Base-by-base conservation (phyloP, 2,113 vertebrate genomes). In the Vireo altiloquus region DNA sequence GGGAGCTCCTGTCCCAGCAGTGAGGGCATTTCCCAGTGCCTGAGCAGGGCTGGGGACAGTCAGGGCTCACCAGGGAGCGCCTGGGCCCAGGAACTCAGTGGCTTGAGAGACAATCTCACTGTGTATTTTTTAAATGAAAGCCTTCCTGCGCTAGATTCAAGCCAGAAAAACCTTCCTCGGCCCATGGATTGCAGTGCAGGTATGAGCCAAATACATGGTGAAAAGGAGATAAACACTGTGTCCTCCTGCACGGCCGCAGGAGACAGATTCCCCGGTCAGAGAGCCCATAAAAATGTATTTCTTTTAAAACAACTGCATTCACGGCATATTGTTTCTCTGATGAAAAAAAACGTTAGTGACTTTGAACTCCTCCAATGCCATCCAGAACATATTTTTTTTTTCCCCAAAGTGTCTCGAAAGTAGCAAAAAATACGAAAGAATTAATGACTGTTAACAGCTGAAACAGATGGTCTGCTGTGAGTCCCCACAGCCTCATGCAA, bases 381-480 rank as follows among this genome's bases (percentile, higher is more conserved):
- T 78, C 49, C 87, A 95, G 83, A 96, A 94, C 47, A 10, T 50
- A 30, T 50, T 80, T 90, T 94, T 53, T 53, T 54, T 47, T 5
- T 0, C 35, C 57, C 70, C 35, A 23, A 86, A 91, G 87, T 91
- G 77, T 83, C 68, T 94, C 64, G 5, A 95, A 97, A 96, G 90
- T 83, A 92, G 79, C 75, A 91, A 87, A 89, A 94, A 95, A 79
- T 28, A 71, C 9, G 35, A 80, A 88, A 79, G 82, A 92, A 94
- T 78, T 95, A 97, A 89, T 94, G 94, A 95, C 72, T 94, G 88
- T 75, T 82, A 97, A 83, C 94, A 93, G 92, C 95, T 90, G 94
- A 97, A 96, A 83, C 95, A 97, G 95, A 96, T 97, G 95, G 95
- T 95, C 72, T 81, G 88, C 90, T 86, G 92, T 65, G 92, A 96